Conservation (phyloP, 92 coral and sea anemone genomes). For the Bergia sp. region DNA sequence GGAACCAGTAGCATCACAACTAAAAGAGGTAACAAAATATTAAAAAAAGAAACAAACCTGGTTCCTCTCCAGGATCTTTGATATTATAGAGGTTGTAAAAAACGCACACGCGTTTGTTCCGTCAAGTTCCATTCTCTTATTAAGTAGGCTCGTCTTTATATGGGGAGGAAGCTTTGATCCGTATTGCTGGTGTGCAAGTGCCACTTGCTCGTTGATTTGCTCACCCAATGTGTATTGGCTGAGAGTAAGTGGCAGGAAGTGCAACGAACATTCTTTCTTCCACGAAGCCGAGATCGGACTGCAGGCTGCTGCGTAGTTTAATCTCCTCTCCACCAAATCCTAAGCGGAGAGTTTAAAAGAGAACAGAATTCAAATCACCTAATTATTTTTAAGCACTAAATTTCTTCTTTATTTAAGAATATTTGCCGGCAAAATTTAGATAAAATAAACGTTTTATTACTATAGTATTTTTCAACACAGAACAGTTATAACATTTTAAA, state of each 20-base stretch:
- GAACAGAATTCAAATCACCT: too few species aligned
- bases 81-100: background rate
- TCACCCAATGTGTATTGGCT: background rate
- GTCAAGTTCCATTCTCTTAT: background rate
- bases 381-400: background rate
- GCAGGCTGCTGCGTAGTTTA: background rate
- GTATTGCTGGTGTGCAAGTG: background rate
- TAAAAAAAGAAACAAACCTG: background rate
- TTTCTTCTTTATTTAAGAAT: background rate
- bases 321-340: background rate
- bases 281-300: background rate
- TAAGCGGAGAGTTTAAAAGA: too few species aligned
- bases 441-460: too few species aligned
- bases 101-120: constrained; percentile 11
- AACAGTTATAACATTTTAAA: too few species aligned
- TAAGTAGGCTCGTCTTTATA: background rate
- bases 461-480: too few species aligned
- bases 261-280: background rate
- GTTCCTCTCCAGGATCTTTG: background rate
- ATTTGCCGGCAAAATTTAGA: too few species aligned
- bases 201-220: constrained; percentile 1
- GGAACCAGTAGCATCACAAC: background rate
- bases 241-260: background rate
- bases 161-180: background rate
- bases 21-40: background rate